Conservation (phyloP, 2,888 invertebrate species). For the Caenorhabditis virilis region DNA sequence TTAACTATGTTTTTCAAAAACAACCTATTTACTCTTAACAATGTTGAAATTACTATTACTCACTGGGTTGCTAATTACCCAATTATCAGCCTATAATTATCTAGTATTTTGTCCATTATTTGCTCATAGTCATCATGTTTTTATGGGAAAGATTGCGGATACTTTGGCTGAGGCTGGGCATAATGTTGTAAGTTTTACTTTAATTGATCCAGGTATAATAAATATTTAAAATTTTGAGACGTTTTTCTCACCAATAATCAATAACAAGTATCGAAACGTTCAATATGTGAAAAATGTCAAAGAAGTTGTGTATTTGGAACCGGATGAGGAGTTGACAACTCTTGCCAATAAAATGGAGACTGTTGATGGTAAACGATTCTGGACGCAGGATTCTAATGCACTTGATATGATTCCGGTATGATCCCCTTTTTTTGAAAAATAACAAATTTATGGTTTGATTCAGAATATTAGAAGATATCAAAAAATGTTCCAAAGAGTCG, state of each 20-base stretch:
- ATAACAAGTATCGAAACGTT: slow-evolving; percentile 7
- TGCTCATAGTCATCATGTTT: slow-evolving; percentile 33
- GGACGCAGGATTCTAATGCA: slow-evolving; percentile 15
- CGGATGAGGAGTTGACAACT: not conserved
- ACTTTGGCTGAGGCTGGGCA: slow-evolving; percentile 34
- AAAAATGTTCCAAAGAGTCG: slow-evolving; percentile 2
- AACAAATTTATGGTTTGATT: not conserved
- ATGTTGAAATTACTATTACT: too few species aligned
- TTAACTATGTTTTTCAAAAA: too few species aligned
- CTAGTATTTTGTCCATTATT: slow-evolving; percentile 22
- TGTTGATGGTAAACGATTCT: slow-evolving; percentile 16
- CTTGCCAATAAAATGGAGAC: not conserved
- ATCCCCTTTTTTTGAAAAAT: not conserved
- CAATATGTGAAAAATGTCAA: slow-evolving; percentile 14
- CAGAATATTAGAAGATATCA: slow-evolving; percentile 3
- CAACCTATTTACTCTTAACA: too few species aligned
- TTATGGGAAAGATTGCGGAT: slow-evolving; percentile 31
- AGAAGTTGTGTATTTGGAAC: slow-evolving; percentile 19
- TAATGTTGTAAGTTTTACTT: slow-evolving; percentile 30
- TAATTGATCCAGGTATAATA: not conserved
- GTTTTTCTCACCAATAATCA: slow-evolving; percentile 5
- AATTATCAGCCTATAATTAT: too few species aligned
- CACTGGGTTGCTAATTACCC: too few species aligned
- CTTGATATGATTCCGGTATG: slow-evolving; percentile 12
- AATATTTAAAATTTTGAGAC: slow-evolving; percentile 16